Conservation (phyloP, 2,888 invertebrate genomes). For the Schizaphis graminum region DNA sequence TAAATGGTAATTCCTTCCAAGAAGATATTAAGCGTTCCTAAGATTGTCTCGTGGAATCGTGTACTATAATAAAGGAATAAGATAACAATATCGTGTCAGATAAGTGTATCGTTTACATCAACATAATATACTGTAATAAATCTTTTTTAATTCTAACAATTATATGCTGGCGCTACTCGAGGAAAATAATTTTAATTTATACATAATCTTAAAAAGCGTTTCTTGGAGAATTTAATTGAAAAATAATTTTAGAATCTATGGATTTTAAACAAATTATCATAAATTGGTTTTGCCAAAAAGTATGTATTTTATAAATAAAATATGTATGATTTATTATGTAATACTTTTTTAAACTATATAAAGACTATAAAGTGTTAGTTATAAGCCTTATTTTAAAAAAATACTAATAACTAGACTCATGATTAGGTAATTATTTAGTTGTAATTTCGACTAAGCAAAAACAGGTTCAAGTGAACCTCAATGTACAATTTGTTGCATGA, state of each 20-base stretch:
- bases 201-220: neutral
- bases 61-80: constrained; percentile 27
- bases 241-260: neutral
- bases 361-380: neutral
- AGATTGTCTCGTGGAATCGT: constrained; percentile 16
- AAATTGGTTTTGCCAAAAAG: neutral
- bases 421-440: no score
- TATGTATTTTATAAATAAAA: neutral
- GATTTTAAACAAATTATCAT: neutral
- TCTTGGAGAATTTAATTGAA: neutral
- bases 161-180: neutral
- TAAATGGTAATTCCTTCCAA: constrained; percentile 30
- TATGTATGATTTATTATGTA: neutral
- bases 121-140: constrained; percentile 43
- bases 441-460: neutral
- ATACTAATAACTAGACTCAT: no score
- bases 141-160: constrained; percentile 21
- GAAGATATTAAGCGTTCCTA: constrained; percentile 26
- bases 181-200: neutral
- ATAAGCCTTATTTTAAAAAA: no score
- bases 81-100: constrained; percentile 25
- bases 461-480: neutral
- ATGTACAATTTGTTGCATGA: neutral
- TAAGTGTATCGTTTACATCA: constrained; percentile 36
- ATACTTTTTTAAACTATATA: neutral